phyloP scores from a whole-genome alignment of 2,797 vertebrate species.

The Sebastes diaconus region DNA sequence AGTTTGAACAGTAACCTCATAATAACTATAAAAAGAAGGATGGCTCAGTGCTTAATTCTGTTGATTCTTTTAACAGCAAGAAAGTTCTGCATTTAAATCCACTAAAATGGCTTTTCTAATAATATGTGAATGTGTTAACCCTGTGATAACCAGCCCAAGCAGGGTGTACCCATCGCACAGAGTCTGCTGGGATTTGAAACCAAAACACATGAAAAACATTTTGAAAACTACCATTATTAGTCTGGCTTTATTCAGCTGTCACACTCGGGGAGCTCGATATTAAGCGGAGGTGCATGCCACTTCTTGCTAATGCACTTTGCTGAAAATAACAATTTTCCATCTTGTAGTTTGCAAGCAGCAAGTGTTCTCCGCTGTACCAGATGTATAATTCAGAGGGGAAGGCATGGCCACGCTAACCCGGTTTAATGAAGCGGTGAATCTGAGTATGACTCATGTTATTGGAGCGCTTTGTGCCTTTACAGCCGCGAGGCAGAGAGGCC shows the following conservation, averaged over 20 bases:
- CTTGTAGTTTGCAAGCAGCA: slow-evolving; percentile 28
- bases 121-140: neutral
- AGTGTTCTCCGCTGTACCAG: slow-evolving; percentile 39
- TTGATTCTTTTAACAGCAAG: neutral
- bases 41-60: neutral
- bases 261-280: neutral
- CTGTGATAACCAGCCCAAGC: neutral
- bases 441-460: slow-evolving; percentile 44
- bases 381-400: slow-evolving; percentile 67
- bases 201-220: neutral
- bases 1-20: neutral
- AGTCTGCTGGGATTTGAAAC: neutral
- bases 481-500: slow-evolving; percentile 3
- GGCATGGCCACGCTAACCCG: slow-evolving; percentile 42
- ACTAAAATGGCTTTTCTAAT: neutral
- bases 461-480: slow-evolving; percentile 31
- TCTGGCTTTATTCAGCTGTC: slow-evolving; percentile 18
- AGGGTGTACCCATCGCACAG: neutral
- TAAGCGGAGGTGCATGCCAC: neutral
- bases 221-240: neutral
- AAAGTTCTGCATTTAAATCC: neutral
- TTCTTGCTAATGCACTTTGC: slow-evolving; percentile 37
- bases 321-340: slow-evolving; percentile 44
- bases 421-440: slow-evolving; percentile 68
- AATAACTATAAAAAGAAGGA: neutral